phyloP scores from a whole-genome alignment of 1,140 invertebrate species.

The Sycobia sp. region DNA sequence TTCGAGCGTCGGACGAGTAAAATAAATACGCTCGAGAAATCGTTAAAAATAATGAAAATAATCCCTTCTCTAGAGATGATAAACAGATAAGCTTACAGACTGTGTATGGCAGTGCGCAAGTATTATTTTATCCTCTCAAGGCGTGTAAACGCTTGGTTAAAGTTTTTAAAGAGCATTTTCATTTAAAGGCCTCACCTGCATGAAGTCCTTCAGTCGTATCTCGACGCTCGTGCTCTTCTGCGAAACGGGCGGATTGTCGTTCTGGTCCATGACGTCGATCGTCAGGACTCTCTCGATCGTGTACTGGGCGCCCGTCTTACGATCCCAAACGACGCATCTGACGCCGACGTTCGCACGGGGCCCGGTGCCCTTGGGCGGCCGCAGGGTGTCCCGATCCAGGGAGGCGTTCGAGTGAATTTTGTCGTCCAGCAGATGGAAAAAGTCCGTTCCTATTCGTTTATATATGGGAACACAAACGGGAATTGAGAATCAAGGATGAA shows the following conservation, averaged over 20 bases:
- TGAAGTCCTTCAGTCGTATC: constrained; percentile 48
- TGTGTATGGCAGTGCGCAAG: no score
- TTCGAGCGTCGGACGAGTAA: no score
- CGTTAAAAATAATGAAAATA: no score
- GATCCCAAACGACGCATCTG: constrained; percentile 50
- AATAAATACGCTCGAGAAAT: no score
- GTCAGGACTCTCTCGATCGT: constrained; percentile 41
- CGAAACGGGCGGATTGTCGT: constrained; percentile 57
- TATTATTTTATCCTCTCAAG: no score
- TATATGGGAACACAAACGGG: no score
- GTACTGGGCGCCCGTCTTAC: constrained; percentile 42
- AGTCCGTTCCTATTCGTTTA: constrained; percentile 48
- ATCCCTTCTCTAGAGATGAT: no score
- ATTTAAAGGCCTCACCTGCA: constrained; percentile 38
- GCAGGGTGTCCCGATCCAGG: constrained; percentile 48
- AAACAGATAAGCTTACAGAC: no score
- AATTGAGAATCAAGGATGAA: no score
- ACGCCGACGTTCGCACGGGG: constrained; percentile 42
- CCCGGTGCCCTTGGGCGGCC: constrained; percentile 48
- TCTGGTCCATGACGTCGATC: constrained; percentile 54
- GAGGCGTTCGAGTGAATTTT: constrained; percentile 46
- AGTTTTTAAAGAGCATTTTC: no score
- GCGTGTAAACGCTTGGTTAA: no score
- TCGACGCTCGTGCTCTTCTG: constrained; percentile 45
- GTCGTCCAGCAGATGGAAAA: constrained; percentile 44